Evolutionary conservation across 2,113 vertebrate genomes (phyloP), one percentile per base, ranked within the genome.

Genomic region (Embiotoca jacksoni): DNA sequence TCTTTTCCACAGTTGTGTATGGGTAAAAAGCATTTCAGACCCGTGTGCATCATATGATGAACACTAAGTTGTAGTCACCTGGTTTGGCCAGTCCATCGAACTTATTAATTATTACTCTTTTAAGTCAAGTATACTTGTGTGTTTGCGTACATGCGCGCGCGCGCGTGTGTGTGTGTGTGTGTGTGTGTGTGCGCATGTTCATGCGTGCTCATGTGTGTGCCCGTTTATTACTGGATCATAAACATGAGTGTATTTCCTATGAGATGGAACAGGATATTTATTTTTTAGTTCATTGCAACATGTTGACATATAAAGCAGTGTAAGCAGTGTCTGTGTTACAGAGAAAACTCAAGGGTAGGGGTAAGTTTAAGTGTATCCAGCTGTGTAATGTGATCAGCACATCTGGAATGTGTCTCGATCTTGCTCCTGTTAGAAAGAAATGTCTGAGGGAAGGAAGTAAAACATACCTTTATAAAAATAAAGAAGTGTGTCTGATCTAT

Each of bases 341-440:
- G 64, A 53, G 3, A 80, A 80, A 78, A 16, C 61, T 86, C 69
- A 77, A 89, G 72, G 67, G 59, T 72, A 78, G 50, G 59, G 72
- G 73, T 59, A 50, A 10, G 62, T 78, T 64, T 90, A 90, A 92
- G 66, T 90, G 73, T 69, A 74, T 67, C 83, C 91, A 93, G 90
- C 91, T 93, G 92, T 89, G 90, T 84, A 89, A 90, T 73, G 54
- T 72, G 79, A 90, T 86, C 88, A 15, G 76, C 72, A 91, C 89
- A 89, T 92, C 85, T 91, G 93, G 90, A 91, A 89, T 80, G 73
- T 87, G 79, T 92, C 90, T 90, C 87, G 75, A 74, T 74, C 61
- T 63, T 41, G 62, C 76, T 74, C 73, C 78, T 86, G 74, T 78
- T 58, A 79, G 37, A 30, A 65, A 62, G 64, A 41, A 23, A 46